A percentile compares a stretch with the other conserved stretches of the same genome.
Evolutionary conservation across 2,113 vertebrate genomes (phyloP).

Genomic region (Grallaria varia): DNA sequence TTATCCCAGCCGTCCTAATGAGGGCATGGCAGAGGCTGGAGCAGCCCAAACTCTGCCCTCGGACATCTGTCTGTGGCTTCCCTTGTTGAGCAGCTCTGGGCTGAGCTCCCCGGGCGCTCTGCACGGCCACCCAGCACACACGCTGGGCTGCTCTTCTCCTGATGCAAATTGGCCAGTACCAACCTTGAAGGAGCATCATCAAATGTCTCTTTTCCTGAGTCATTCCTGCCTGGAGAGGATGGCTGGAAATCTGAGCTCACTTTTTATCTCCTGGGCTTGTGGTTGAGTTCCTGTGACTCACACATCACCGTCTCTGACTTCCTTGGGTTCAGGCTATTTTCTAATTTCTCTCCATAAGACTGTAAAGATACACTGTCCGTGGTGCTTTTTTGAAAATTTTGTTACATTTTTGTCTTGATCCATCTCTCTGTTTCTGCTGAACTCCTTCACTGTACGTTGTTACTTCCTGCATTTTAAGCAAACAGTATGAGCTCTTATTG

Average conservation of each 20-base stretch:
- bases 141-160: neutral
- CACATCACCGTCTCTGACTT: neutral
- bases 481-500: neutral
- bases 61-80: neutral
- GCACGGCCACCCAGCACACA: fast-evolving
- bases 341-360: neutral
- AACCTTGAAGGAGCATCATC: neutral
- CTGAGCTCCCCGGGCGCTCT: neutral
- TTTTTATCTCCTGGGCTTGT: neutral
- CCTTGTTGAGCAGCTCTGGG: neutral
- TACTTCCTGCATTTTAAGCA: neutral
- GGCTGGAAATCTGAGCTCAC: neutral
- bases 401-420: neutral
- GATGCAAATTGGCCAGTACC: neutral
- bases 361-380: neutral
- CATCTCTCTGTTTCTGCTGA: neutral
- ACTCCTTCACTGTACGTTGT: neutral
- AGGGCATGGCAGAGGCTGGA: fast-evolving
- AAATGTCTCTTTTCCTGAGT: constrained; percentile 12
- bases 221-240: constrained; percentile 23
- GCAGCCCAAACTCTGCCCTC: neutral
- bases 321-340: neutral
- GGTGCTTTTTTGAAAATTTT: neutral
- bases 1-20: neutral
- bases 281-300: constrained; percentile 40